Base-by-base conservation (phyloP, 2,888 invertebrate genomes). In the Dioctria rufipes region DNA sequence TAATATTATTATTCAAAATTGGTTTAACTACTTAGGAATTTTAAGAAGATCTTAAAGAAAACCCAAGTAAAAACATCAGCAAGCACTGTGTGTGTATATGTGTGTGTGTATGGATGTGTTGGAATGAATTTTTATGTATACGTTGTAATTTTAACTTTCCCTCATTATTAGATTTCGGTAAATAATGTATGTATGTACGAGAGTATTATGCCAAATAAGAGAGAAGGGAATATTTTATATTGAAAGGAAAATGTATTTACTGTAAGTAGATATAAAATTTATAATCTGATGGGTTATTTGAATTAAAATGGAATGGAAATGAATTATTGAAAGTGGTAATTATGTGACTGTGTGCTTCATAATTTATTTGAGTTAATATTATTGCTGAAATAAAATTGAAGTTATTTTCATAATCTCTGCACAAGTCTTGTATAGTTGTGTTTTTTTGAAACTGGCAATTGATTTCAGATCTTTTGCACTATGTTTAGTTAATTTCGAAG, bases 1-100 rank as follows among this genome's bases (percentile, higher is more conserved):
- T 69, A 69, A 69, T 69, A 51, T 69, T 69, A 69, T 69, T 69
- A 54, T 69, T 51, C 69, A 69, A 69, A 69, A 69, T 51, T 69
- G 69, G 51, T 69, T 69, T 69, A 69, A 49, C 49, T 69, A 25
- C 51, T 69, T 69, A 49, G 69, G 51, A 69, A 51, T 69, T 69
- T 69, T 69, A 69, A 69, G 69, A 69, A 11, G 51, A 69, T 37
- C 9, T 51, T 9, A n/a, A 11, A 3, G 54, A 11, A 54, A 61
- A 11, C 39, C 37, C 69, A 69, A 25, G 9, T 37, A 54, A 54
- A 54, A 11, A 54, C 25, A 25, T 25, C 25, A 25, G 25, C 2
- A 25, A 25, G 25, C 2, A 25, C 1, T 25, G 25, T 25, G 25
- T 25, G 25, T 25, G 25, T 25, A 2, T 0, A 25, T 25, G 25